Conservation (phyloP, 2,888 invertebrate species). For the Agonopterix alstromeriana region DNA sequence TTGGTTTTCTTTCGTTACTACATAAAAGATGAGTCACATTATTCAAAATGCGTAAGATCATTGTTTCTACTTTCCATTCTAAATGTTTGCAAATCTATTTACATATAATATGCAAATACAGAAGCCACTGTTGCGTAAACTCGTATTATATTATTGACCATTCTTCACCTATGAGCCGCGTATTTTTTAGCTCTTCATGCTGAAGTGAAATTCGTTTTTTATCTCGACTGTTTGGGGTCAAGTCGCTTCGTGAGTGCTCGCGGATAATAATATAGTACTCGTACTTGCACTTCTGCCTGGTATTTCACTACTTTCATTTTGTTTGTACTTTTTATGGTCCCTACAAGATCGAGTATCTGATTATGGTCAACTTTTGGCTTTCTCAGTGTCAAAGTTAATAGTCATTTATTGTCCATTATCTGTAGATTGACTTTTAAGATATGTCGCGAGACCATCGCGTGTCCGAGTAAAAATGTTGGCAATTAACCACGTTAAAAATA, state of each 20-base stretch:
- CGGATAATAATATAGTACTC: no score
- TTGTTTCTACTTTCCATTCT: slow-evolving; percentile 22
- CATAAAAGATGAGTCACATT: no score
- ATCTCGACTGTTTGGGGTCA: slow-evolving; percentile 4
- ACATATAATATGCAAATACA: slow-evolving; percentile 22
- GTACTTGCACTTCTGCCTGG: no score
- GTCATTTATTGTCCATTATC: not conserved
- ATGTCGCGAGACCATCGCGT: not conserved
- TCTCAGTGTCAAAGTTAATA: slow-evolving; percentile 3
- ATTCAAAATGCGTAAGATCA: slow-evolving; percentile 1
- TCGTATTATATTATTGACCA: slow-evolving; percentile 10
- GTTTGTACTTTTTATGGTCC: not conserved
- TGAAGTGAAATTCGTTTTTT: slow-evolving; percentile 25
- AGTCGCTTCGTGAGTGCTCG: not conserved
- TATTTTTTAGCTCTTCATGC: slow-evolving; percentile 23
- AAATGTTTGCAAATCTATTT: slow-evolving; percentile 20
- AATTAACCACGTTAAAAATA: no score
- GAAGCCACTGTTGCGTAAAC: slow-evolving; percentile 14
- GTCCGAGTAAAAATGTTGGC: not conserved
- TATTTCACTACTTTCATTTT: slow-evolving; percentile 3
- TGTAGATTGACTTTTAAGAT: not conserved
- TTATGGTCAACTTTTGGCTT: not conserved
- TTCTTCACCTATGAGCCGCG: slow-evolving; percentile 5
- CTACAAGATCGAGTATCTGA: not conserved
- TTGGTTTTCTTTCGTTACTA: no score